A percentile compares a stretch with the other conserved stretches of the same genome.
Conservation (phyloP, 2,113 vertebrate genomes). For the Tretioscincus oriximinensis region DNA sequence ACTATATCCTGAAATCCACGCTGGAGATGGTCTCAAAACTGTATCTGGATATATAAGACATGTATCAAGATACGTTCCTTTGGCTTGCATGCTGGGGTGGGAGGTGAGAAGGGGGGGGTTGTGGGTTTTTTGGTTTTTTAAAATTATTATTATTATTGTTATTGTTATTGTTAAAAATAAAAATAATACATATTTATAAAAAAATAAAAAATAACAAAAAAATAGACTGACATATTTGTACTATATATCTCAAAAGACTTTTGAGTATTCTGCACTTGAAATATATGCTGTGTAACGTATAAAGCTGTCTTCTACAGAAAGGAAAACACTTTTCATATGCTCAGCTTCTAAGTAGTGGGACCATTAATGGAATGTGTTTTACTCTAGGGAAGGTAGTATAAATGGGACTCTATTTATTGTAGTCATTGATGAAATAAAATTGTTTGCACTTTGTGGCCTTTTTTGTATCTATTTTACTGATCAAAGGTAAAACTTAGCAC, state of each 20-base stretch:
- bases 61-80: no score
- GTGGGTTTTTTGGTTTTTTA: no score
- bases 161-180: no score
- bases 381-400: not conserved
- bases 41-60: no score
- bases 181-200: no score
- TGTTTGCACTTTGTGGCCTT: not conserved
- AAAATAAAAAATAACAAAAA: no score
- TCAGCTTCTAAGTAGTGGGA: not conserved
- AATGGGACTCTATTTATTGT: not conserved
- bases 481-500: not conserved
- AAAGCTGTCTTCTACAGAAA: not conserved
- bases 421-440: conserved; percentile 31
- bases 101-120: no score
- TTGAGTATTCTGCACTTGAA: not conserved
- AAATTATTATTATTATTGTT: no score
- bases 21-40: no score
- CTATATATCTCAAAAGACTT: not conserved
- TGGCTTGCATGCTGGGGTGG: no score
- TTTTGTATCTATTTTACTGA: conserved; percentile 27
- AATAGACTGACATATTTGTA: no score
- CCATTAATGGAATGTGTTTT: conserved; percentile 27
- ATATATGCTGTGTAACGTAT: not conserved
- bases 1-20: no score
- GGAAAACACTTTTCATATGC: not conserved